Conservation (phyloP, 92 coral and sea anemone species). For the Heliopora coerulea region DNA sequence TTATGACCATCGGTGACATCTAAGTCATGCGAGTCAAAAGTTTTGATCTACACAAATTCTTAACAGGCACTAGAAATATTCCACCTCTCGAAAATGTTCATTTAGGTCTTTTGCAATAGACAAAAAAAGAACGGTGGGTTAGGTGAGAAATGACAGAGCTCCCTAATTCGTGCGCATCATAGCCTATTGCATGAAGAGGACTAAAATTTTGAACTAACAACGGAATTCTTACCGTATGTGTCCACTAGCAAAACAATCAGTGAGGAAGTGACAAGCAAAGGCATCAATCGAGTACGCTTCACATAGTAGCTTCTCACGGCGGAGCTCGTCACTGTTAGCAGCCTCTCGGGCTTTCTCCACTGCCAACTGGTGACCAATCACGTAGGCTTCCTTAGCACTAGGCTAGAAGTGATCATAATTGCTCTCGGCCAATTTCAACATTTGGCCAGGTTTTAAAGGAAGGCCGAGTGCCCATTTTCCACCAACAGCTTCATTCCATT, state of each 20-base stretch:
- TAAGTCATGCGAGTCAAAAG: too few relatives aligned
- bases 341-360: constrained; percentile 62
- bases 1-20: too few relatives aligned
- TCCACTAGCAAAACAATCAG: constrained; percentile 68
- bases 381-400: constrained; percentile 52
- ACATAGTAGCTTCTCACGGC: constrained; percentile 25
- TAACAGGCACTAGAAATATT: too few relatives aligned
- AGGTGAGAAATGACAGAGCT: too few relatives aligned
- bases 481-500: constrained; percentile 51
- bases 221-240: constrained; percentile 60
- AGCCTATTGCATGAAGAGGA: too few relatives aligned
- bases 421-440: constrained; percentile 55
- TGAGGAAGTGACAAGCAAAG: constrained; percentile 72
- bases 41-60: too few relatives aligned
- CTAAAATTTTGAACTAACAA: background rate
- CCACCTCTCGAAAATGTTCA: too few relatives aligned
- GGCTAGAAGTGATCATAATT: constrained; percentile 70
- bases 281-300: constrained; percentile 63
- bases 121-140: too few relatives aligned
- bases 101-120: too few relatives aligned
- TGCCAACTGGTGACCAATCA: constrained; percentile 56
- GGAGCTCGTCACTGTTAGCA: background rate
- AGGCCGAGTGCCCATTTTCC: constrained; percentile 55
- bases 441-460: constrained; percentile 49
- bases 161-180: too few relatives aligned